Percentiles rank a stretch among this genome's conserved stretches.
Conservation (phyloP, 2,888 invertebrate genomes). For the Tetheella fluctuosa region DNA sequence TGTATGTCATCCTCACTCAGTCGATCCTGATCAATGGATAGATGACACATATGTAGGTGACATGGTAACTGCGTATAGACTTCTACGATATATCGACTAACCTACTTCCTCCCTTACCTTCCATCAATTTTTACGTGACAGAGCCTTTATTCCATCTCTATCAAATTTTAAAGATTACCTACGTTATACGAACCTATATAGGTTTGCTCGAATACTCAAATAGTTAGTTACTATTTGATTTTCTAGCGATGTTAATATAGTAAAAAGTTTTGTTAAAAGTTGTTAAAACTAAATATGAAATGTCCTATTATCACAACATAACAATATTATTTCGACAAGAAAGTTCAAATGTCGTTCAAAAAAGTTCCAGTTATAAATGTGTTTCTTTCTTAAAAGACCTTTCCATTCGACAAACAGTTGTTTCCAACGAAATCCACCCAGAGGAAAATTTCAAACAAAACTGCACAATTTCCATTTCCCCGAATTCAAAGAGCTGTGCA, state of each 20-base stretch:
- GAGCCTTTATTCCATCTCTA: neutral
- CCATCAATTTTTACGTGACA: neutral
- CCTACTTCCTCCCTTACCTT: neutral
- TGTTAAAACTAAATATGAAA: too few species aligned
- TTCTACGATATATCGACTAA: neutral
- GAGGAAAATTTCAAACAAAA: conserved; percentile 18
- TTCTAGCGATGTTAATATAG: too few species aligned
- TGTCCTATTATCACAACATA: too few species aligned
- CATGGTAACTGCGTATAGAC: neutral
- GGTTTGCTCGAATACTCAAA: too few species aligned
- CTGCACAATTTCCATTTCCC: conserved; percentile 28
- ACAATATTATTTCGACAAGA: too few species aligned
- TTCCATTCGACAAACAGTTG: neutral
- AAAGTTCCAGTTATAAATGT: too few species aligned
- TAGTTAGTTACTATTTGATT: too few species aligned
- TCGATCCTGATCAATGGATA: neutral
- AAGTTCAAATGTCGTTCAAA: too few species aligned
- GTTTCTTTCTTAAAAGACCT: neutral
- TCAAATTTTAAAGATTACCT: too few species aligned
- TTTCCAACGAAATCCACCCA: neutral
- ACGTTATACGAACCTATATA: too few species aligned
- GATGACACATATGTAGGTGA: neutral
- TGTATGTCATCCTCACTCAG: conserved; percentile 6
- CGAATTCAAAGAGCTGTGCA: conserved; percentile 18
- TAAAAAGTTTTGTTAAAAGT: too few species aligned